Evolutionary conservation across 30 jellyfish, hydroid and myxozoan genomes (phyloP).

Genomic region (Turritopsis dohrnii): DNA sequence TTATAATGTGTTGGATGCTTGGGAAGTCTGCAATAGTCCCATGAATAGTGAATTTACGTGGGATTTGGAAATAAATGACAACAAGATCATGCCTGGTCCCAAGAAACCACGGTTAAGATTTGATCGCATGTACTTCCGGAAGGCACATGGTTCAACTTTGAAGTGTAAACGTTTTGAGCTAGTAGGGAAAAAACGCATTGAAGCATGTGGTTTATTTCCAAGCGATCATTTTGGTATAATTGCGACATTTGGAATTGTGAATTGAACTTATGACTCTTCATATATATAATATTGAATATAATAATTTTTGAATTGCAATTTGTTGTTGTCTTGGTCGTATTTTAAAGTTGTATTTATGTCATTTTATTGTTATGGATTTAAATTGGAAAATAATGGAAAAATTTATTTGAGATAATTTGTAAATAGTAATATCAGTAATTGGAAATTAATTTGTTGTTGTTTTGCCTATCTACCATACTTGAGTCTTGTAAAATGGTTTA

Average conservation of each 20-base stretch:
- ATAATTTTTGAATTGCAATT: too few species aligned
- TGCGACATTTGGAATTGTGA: conserved; percentile 27
- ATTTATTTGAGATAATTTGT: too few species aligned
- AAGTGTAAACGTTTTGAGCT: conserved; percentile 31
- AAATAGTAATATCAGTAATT: too few species aligned
- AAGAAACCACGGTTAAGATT: conserved; percentile 51
- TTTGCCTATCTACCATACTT: too few species aligned
- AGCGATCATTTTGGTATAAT: conserved; percentile 89
- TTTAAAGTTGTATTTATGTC: not conserved
- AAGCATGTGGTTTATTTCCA: conserved; percentile 53
- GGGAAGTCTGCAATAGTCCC: conserved; percentile 60
- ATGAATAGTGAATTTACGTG: conserved; percentile 48
- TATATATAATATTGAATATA: not conserved
- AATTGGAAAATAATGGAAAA: too few species aligned
- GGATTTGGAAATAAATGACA: conserved; percentile 68
- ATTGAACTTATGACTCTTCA: not conserved
- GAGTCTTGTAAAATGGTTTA: too few species aligned
- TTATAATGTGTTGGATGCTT: conserved; percentile 47
- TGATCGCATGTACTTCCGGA: conserved; percentile 56
- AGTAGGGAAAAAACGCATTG: conserved; percentile 53
- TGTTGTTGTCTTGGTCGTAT: too few species aligned
- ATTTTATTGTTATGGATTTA: too few species aligned
- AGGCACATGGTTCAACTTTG: conserved; percentile 15
- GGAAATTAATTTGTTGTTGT: too few species aligned
- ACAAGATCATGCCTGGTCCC: conserved; percentile 23